Evolutionary conservation across 2,888 invertebrate species (phyloP), one percentile per base, ranked within the genome.

Genomic region (Lasiommata megera): DNA sequence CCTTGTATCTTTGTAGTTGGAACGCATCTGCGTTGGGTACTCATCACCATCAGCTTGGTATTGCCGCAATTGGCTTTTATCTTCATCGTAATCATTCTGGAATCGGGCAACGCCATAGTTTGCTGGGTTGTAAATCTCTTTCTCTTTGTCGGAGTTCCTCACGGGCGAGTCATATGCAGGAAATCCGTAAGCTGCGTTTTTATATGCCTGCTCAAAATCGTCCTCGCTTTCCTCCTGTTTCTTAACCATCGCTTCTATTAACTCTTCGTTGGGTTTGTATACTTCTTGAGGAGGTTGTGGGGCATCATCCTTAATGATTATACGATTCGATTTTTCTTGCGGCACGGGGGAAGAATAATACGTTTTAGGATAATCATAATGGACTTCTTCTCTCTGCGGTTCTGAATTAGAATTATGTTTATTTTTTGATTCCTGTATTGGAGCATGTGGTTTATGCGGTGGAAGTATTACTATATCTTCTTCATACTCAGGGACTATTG

Each of bases 201-300:
- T 81, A 54, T 91, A 91, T 1, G 82, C 84, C 48, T 83, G 84
- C 64, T 91, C 89, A 64, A 91, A 91, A 61, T 88, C 82, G 68
- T 91, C 81, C 67, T 91, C 91, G 41, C 75, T 84, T 52, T 88
- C 84, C 64, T 83, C 82, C 59, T 86, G 83, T n/a, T 78, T 74
- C 18, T 78, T 76, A 0, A 80, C 68, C 60, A 79, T 76, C 68
- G 82, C 77, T 28, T 77, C 79, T 50, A 74, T 73, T 55, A 80
- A 70, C 63, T 85, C 77, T 65, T 84, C 84, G 53, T 73, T 71
- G 14, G 78, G 71, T 48, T 75, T 73, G 28, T 81, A 78, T 56
- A 73, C 74, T 61, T 80, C 81, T 34, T 84, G 80, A 0, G 83
- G 80, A 8, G 79, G 70, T 34, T 84, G 80, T 0, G 84, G 81